These are phyloP conservation scores for Aphelenchoides fujianensis DNA, from an alignment of 1,140 invertebrate species.

Conservation along the genomic window DNA sequence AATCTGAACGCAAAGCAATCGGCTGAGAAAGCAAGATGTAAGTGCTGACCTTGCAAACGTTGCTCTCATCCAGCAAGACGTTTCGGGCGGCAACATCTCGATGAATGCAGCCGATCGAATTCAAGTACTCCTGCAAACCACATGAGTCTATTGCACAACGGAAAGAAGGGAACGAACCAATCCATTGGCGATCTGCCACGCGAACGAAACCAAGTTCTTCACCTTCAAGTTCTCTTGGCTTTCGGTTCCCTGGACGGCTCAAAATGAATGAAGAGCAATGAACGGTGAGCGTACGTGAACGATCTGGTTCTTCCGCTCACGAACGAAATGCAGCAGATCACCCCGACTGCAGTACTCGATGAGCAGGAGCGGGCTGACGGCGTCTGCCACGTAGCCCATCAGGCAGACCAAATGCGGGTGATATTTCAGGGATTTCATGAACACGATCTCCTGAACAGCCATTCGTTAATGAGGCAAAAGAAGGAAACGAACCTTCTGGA, in stretches of 20 bases:
- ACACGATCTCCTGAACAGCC: slow-evolving; percentile 47
- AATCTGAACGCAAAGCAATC: slow-evolving; percentile 67
- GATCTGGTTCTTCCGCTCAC: slow-evolving; percentile 38
- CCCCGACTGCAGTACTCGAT: slow-evolving; percentile 51
- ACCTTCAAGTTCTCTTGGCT: slow-evolving; percentile 32
- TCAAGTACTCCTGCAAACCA: slow-evolving; percentile 49
- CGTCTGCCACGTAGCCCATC: slow-evolving; percentile 49
- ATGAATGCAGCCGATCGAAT: slow-evolving; percentile 75
- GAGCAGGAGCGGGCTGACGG: slow-evolving; percentile 36
- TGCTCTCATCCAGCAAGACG: slow-evolving; percentile 81
- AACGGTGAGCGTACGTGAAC: slow-evolving; percentile 26
- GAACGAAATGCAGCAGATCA: slow-evolving; percentile 50
- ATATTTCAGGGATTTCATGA: slow-evolving; percentile 53
- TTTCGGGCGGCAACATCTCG: slow-evolving; percentile 92
- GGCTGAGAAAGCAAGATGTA: slow-evolving; percentile 5
- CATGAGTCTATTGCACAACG: too few relatives aligned
- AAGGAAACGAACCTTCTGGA: slow-evolving; percentile 33
- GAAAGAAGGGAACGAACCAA: slow-evolving; percentile 39
- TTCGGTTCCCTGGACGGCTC: not conserved
- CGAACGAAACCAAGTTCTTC: slow-evolving; percentile 47
- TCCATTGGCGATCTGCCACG: slow-evolving; percentile 55
- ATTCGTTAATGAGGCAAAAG: slow-evolving; percentile 2
- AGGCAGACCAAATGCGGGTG: slow-evolving; percentile 52
- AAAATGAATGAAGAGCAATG: not conserved
- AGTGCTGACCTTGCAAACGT: slow-evolving; percentile 69